These are phyloP conservation scores for Megaceryle maxima DNA, from an alignment of 2,113 vertebrate species.

Conservation along the genomic window DNA sequence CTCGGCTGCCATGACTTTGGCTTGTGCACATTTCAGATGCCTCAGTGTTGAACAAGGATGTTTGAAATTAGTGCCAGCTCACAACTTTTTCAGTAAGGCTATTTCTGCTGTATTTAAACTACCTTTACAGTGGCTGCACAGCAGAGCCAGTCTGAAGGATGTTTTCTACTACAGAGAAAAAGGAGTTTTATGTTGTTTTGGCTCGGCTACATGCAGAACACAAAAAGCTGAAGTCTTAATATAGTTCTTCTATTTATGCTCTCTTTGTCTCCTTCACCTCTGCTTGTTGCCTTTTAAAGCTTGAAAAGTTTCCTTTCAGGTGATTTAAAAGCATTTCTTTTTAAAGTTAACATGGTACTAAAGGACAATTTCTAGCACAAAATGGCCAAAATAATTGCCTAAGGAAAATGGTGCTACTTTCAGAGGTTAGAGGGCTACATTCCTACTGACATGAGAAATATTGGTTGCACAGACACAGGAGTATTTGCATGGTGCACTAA, in stretches of 20 bases:
- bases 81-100: not conserved
- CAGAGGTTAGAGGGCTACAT: not conserved
- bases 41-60: not conserved
- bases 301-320: not conserved
- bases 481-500: not conserved
- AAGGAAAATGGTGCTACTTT: not conserved
- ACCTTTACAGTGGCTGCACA: not conserved
- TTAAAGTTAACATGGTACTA: not conserved
- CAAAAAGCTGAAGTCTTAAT: not conserved
- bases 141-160: not conserved
- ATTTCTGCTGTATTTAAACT: not conserved
- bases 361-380: not conserved
- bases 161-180: not conserved
- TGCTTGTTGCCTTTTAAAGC: not conserved
- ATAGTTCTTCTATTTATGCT: not conserved
- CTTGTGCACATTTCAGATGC: rapidly evolving
- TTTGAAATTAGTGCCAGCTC: not conserved
- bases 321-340: not conserved
- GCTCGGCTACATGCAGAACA: not conserved
- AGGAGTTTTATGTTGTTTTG: not conserved
- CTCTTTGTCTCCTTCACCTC: not conserved
- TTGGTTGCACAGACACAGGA: not conserved
- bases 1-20: not conserved
- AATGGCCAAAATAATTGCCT: not conserved
- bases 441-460: not conserved